Conservation (phyloP, 2,113 vertebrate species). For the Eulacestoma nigropectus region DNA sequence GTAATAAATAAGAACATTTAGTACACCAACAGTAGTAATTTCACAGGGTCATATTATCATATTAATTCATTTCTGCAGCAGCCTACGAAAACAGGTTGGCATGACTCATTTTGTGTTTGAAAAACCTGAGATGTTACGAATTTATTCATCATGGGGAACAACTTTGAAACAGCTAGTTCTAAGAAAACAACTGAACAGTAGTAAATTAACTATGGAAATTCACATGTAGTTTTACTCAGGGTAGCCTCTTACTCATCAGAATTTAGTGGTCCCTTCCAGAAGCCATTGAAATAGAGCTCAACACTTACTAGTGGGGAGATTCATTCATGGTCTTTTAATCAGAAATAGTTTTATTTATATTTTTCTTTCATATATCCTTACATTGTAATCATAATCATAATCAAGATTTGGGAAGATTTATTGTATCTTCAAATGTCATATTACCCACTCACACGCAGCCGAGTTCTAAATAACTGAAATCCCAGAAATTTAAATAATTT, state of each 20-base stretch:
- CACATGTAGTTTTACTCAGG: background rate
- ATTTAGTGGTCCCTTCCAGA: background rate
- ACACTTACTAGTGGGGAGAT: background rate
- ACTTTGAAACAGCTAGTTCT: background rate
- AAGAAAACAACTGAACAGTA: background rate
- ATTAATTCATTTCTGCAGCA: background rate
- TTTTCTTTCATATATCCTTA: background rate
- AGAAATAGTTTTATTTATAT: background rate
- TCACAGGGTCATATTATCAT: background rate
- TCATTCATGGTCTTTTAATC: background rate
- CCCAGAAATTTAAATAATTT: background rate
- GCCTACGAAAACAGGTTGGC: background rate
- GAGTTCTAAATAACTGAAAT: background rate
- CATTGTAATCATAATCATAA: background rate
- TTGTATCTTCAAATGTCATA: background rate
- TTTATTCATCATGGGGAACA: background rate
- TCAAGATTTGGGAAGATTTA: background rate
- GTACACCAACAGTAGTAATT: background rate
- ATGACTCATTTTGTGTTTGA: background rate
- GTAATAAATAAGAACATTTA: slow-evolving; percentile 2
- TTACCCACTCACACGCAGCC: background rate
- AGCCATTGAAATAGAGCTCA: background rate
- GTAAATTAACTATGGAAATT: background rate
- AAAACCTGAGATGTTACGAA: background rate
- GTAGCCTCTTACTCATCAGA: background rate